Evolutionary conservation across 1,140 invertebrate genomes (phyloP).

Genomic region (Pogonus chalceus): DNA sequence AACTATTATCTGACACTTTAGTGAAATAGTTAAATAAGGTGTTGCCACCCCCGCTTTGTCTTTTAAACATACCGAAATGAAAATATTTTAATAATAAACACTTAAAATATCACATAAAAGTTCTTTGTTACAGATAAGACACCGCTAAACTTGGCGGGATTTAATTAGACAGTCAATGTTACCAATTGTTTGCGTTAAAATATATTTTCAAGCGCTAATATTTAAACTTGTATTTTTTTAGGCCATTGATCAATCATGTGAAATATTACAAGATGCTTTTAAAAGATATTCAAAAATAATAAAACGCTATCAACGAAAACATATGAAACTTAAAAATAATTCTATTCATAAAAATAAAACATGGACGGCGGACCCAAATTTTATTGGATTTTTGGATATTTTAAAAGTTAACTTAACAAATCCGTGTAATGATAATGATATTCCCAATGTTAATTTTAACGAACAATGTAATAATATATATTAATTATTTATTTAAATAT

Average conservation of each 20-base stretch:
- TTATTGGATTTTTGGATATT: slow-evolving; percentile 33
- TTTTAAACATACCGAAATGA: not conserved
- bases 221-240: slow-evolving; percentile 18
- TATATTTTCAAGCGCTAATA: not conserved
- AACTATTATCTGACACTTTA: slow-evolving; percentile 4
- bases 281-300: slow-evolving; percentile 42
- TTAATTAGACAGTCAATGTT: too few species aligned
- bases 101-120: too few species aligned
- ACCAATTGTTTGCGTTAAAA: too few species aligned
- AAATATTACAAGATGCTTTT: slow-evolving; percentile 45
- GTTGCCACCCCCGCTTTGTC: slow-evolving; percentile 13
- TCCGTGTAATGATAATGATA: slow-evolving; percentile 42
- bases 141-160: too few species aligned
- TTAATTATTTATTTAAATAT: too few species aligned
- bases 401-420: slow-evolving; percentile 42
- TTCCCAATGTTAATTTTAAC: slow-evolving; percentile 54
- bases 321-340: slow-evolving; percentile 25
- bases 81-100: too few species aligned
- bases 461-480: slow-evolving; percentile 54
- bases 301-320: slow-evolving; percentile 28
- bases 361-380: slow-evolving; percentile 24
- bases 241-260: slow-evolving; percentile 38
- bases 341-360: slow-evolving; percentile 17
- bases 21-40: slow-evolving; percentile 31
- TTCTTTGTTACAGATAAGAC: too few species aligned